Conservation (phyloP, 2,113 vertebrate species). For the Lichenostomus cassidix region DNA sequence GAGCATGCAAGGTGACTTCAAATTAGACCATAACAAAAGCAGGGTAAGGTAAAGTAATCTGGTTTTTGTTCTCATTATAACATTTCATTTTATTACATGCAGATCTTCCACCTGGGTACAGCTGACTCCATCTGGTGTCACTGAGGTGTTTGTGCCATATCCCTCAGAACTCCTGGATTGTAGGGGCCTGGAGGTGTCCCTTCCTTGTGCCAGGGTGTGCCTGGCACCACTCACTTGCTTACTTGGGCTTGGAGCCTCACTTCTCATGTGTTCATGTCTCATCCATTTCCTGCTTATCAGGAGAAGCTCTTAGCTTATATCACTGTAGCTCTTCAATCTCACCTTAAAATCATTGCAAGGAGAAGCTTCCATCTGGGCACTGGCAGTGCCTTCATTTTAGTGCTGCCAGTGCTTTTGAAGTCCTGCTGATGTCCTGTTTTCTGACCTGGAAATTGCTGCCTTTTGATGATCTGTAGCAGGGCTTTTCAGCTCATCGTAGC, state of each 20-base stretch:
- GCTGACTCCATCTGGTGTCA: neutral
- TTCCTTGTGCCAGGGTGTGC: neutral
- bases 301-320: neutral
- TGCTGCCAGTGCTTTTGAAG: neutral
- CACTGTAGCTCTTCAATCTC: neutral
- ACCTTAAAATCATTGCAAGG: neutral
- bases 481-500: neutral
- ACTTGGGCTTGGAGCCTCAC: neutral
- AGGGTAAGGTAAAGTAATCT: neutral
- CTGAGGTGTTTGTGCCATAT: neutral
- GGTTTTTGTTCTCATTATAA: neutral
- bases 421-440: neutral
- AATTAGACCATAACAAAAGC: neutral
- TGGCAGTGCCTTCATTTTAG: neutral
- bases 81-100: neutral
- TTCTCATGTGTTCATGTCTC: neutral
- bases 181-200: neutral
- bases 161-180: fast-evolving
- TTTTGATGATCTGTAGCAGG: neutral
- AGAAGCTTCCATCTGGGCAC: neutral
- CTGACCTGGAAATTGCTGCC: neutral
- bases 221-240: fast-evolving
- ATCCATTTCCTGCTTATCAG: neutral
- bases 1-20: neutral
- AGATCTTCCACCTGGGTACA: neutral